phyloP scores from a whole-genome alignment of 2,113 vertebrate genomes.

The Alligator sinensis region DNA sequence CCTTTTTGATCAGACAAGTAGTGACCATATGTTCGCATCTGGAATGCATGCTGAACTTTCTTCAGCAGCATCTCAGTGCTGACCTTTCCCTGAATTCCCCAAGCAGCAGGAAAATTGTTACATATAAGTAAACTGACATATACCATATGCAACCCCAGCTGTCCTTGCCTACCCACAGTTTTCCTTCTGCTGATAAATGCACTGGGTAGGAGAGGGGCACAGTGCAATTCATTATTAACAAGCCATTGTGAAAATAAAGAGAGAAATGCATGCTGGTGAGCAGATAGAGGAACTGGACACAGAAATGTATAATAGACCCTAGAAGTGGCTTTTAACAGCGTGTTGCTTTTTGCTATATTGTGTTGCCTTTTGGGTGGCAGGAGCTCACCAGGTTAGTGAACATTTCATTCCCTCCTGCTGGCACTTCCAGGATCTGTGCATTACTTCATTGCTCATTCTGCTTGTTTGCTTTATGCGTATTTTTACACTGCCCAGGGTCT shows the following conservation, averaged over 20 bases:
- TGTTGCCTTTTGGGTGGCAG: background rate
- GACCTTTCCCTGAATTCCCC: slow-evolving; percentile 69
- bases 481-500: background rate
- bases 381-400: background rate
- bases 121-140: slow-evolving; percentile 65
- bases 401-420: background rate
- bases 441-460: background rate
- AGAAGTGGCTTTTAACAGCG: background rate
- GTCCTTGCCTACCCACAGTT: slow-evolving; percentile 60
- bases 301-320: background rate
- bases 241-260: background rate
- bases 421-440: background rate
- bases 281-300: background rate
- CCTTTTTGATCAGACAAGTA: slow-evolving; percentile 57
- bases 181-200: slow-evolving; percentile 57
- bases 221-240: slow-evolving; percentile 21
- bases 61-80: slow-evolving; percentile 58
- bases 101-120: slow-evolving; percentile 50
- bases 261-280: background rate
- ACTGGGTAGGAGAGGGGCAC: background rate
- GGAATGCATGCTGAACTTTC: slow-evolving; percentile 61
- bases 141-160: slow-evolving; percentile 59
- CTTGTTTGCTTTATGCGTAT: background rate
- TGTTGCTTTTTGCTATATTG: background rate
- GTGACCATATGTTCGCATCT: slow-evolving; percentile 58